Evolutionary conservation across 2,797 vertebrate genomes (phyloP).

Genomic region (Cuculus canorus): DNA sequence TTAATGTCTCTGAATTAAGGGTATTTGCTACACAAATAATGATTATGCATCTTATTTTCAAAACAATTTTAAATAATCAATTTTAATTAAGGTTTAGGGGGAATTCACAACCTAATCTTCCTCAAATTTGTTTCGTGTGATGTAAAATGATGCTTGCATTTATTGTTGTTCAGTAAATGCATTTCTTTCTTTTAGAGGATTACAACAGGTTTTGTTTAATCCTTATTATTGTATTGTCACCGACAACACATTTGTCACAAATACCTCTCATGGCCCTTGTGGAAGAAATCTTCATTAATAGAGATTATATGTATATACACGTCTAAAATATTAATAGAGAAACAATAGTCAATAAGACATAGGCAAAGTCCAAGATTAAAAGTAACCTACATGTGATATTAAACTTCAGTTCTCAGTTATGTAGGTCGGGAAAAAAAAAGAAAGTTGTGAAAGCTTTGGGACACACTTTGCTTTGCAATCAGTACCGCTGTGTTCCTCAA

Average conservation of each 20-base stretch:
- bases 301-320: neutral
- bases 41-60: neutral
- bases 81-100: neutral
- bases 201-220: conserved; percentile 28
- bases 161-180: neutral
- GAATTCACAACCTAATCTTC: neutral
- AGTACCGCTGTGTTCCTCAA: neutral
- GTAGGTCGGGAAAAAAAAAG: neutral
- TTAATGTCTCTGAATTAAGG: neutral
- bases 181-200: conserved; percentile 3
- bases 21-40: neutral
- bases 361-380: neutral
- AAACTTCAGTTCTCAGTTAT: neutral
- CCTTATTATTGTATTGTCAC: neutral
- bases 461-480: neutral
- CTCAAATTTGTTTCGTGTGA: neutral
- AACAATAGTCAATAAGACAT: neutral
- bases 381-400: neutral
- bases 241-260: neutral
- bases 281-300: neutral
- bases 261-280: neutral
- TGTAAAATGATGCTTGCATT: neutral
- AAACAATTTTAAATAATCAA: neutral
- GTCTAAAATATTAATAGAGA: neutral
- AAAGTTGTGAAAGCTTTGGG: neutral